These are phyloP conservation scores for Vireo altiloquus DNA, from an alignment of 2,113 vertebrate genomes.

Conservation along the genomic window DNA sequence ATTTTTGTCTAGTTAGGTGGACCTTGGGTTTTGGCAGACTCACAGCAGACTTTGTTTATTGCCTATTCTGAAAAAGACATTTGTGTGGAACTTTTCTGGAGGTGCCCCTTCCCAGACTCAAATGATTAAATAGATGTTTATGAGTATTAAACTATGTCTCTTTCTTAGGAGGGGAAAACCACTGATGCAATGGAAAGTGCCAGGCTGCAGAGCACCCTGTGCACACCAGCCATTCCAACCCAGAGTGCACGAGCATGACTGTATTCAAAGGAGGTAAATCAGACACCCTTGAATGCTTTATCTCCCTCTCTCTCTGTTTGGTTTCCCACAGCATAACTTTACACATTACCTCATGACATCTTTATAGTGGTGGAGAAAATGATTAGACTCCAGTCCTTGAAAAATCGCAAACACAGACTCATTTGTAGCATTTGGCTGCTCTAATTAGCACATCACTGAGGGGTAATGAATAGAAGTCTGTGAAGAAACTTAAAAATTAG, in stretches of 20 bases:
- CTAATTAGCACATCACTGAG: conserved; percentile 67
- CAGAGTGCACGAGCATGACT: background rate
- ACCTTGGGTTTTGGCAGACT: background rate
- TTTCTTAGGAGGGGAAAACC: background rate
- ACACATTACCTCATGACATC: conserved; percentile 47
- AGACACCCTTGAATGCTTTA: conserved; percentile 42
- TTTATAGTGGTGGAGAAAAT: conserved; percentile 38
- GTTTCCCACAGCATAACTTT: conserved; percentile 50
- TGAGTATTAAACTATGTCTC: background rate
- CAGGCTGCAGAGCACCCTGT: background rate
- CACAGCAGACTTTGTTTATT: conserved; percentile 2
- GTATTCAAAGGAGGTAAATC: conserved; percentile 33
- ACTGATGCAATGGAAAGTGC: background rate
- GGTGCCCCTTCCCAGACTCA: background rate
- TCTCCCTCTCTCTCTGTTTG: conserved; percentile 29
- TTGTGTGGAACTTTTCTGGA: background rate
- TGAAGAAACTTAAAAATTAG: conserved; percentile 57
- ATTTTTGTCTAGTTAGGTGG: conserved; percentile 18
- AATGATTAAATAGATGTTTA: conserved; percentile 7
- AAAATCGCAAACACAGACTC: conserved; percentile 49
- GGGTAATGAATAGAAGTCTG: conserved; percentile 56
- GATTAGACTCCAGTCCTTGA: conserved; percentile 14
- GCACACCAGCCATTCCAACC: background rate
- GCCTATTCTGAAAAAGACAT: background rate
- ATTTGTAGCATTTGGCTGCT: conserved; percentile 56